A percentile compares a stretch with the other conserved stretches of the same genome.
Conservation (phyloP, 2,888 invertebrate genomes). For the Spicauda simplicius region DNA sequence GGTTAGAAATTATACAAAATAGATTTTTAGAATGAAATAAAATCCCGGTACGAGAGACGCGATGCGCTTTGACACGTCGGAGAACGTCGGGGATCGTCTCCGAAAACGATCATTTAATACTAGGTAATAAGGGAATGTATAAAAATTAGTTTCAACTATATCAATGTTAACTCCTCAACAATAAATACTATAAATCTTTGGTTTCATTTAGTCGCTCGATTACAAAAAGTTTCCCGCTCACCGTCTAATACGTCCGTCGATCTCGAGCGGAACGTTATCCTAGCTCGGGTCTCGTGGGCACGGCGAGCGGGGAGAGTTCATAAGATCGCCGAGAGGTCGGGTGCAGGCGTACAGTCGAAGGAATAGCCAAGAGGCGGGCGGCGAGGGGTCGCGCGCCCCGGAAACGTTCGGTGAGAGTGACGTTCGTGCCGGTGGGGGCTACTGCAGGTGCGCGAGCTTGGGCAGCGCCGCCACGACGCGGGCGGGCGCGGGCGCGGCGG, state of each 20-base stretch:
- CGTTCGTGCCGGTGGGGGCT: background rate
- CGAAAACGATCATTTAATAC: slow-evolving; percentile 41
- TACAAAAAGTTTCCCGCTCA: slow-evolving; percentile 50
- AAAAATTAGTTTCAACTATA: slow-evolving; percentile 76
- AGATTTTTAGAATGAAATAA: slow-evolving; percentile 54
- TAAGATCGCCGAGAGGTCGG: background rate
- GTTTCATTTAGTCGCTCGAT: slow-evolving; percentile 78
- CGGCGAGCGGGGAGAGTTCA: background rate
- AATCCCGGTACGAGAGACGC: slow-evolving; percentile 38
- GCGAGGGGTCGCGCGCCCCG: background rate
- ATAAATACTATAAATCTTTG: slow-evolving; percentile 84
- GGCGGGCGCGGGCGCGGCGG: slow-evolving; percentile 74
- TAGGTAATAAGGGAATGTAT: slow-evolving; percentile 68
- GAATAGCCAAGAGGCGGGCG: background rate
- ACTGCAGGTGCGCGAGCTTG: slow-evolving; percentile 68
- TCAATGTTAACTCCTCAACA: slow-evolving; percentile 74
- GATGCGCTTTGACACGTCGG: slow-evolving; percentile 56
- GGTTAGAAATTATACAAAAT: slow-evolving; percentile 57
- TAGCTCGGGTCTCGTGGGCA: background rate
- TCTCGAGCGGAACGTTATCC: background rate
- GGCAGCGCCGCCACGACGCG: slow-evolving; percentile 94
- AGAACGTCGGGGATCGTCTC: slow-evolving; percentile 41
- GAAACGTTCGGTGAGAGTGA: slow-evolving; percentile 41
- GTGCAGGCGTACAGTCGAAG: background rate
- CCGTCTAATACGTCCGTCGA: background rate